phyloP scores from a whole-genome alignment of 2,888 invertebrate genomes.

The Tricholauxania praeusta region DNA sequence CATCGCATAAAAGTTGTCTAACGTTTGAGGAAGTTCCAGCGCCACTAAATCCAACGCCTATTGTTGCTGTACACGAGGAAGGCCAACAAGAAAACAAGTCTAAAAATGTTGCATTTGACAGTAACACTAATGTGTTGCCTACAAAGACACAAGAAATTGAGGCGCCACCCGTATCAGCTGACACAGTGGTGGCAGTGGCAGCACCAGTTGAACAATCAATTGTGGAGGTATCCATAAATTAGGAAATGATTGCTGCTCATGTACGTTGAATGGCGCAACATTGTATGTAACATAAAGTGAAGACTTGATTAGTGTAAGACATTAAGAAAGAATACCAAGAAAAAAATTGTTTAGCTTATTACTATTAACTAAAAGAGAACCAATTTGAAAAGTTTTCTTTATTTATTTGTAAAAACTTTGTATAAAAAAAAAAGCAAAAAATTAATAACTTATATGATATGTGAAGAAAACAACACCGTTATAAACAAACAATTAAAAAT shows the following conservation, averaged over 20 bases:
- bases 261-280: background rate
- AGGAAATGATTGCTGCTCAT: too few relatives aligned
- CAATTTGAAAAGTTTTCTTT: constrained; percentile 5
- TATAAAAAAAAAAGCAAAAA: constrained; percentile 2
- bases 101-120: background rate
- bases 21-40: constrained; percentile 53
- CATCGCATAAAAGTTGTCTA: constrained; percentile 46
- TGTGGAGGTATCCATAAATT: too few relatives aligned
- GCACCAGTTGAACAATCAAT: constrained; percentile 12
- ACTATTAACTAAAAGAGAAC: too few relatives aligned
- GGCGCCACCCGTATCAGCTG: background rate
- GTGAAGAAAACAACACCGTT: constrained; percentile 15
- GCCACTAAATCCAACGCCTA: constrained; percentile 52
- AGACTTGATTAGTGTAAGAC: constrained; percentile 25
- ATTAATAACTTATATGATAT: constrained; percentile 18
- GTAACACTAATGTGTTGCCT: background rate
- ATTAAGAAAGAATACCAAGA: constrained; percentile 14
- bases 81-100: constrained; percentile 21
- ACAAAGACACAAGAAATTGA: background rate
- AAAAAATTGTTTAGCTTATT: background rate
- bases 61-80: constrained; percentile 49
- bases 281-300: constrained; percentile 6
- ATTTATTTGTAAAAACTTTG: constrained; percentile 25
- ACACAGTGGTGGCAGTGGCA: background rate
- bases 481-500: background rate